Evolutionary conservation across 2,113 vertebrate species (phyloP), one percentile per base, ranked within the genome.

Genomic region (Erythrocercus mccallii): DNA sequence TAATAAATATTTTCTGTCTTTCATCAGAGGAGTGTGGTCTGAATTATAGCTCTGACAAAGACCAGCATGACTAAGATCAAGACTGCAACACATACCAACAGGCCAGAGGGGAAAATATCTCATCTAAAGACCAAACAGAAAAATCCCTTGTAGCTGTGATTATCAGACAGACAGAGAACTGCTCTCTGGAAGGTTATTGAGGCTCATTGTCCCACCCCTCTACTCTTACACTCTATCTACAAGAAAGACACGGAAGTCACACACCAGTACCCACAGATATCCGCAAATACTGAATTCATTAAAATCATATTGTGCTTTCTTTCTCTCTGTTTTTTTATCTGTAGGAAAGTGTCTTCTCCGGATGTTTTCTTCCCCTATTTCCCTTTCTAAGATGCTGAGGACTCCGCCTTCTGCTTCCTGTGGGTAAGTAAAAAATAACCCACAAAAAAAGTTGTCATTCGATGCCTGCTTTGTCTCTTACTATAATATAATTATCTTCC

Each of bases 211-310:
- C 54, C 79, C 85, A 85, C 84, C 79, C 89, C 69, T 71, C 25
- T 70, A 31, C 25, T 33, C 40, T 69, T 73, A 87, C 35, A 83
- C 37, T 81, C 12, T 68, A n/a, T 65, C 76, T 93, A 93, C 88
- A 91, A 95, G 95, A 95, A 96, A 96, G 94, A 95, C 91, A 96
- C 48, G 35, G 69, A 87, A 77, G 80, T 89, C 86, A 88, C 91
- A 96, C 86, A 94, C 90, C 81, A 92, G 72, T 82, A 85, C 77
- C 74, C 83, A 86, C 81, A 97, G 87, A 86, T 94, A 96, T 88
- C 93, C 44, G 92, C 92, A 95, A 96, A 96, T 94, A 96, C 71
- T 96, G 89, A 96, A 91, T 97, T 97, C 92, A 97, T 98, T 96
- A 95, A 90, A 86, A 88, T 94, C 90, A 77, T 69, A 92, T 83